Percentiles rank a stretch among this genome's conserved stretches.
phyloP scores from a whole-genome alignment of 2,797 vertebrate species.

The Champsocephalus gunnari region DNA sequence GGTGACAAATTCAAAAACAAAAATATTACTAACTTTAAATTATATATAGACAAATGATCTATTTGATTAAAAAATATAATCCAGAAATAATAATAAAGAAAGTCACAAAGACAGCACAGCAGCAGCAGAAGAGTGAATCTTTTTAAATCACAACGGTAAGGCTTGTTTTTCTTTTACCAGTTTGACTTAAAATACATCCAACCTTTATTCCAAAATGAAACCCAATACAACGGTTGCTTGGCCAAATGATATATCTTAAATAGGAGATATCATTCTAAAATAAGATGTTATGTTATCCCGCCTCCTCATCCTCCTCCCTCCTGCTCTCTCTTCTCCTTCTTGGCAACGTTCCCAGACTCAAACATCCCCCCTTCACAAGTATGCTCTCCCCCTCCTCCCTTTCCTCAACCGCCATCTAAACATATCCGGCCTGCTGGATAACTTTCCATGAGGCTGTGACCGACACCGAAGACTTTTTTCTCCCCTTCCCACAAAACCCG shows the following conservation, averaged over 20 bases:
- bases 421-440: constrained; percentile 84
- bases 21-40: no score
- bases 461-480: constrained; percentile 83
- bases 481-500: constrained; percentile 78
- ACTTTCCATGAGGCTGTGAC: constrained; percentile 89
- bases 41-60: no score
- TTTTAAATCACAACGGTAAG: background rate
- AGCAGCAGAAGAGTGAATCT: background rate
- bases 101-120: no score
- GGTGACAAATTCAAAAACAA: no score
- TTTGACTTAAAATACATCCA: background rate
- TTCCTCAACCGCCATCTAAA: constrained; percentile 77
- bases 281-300: constrained; percentile 16
- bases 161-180: background rate
- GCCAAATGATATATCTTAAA: background rate
- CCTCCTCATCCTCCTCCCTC: constrained; percentile 3
- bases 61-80: no score
- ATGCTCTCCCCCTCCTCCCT: constrained; percentile 65
- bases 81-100: no score
- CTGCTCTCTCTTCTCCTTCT: constrained; percentile 31
- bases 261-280: background rate
- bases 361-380: constrained; percentile 77
- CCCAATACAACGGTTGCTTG: background rate
- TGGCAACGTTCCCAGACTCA: constrained; percentile 85
- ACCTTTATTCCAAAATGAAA: background rate